These are phyloP conservation scores for Menidia menidia DNA, from an alignment of 2,797 vertebrate genomes.

Conservation along the genomic window DNA sequence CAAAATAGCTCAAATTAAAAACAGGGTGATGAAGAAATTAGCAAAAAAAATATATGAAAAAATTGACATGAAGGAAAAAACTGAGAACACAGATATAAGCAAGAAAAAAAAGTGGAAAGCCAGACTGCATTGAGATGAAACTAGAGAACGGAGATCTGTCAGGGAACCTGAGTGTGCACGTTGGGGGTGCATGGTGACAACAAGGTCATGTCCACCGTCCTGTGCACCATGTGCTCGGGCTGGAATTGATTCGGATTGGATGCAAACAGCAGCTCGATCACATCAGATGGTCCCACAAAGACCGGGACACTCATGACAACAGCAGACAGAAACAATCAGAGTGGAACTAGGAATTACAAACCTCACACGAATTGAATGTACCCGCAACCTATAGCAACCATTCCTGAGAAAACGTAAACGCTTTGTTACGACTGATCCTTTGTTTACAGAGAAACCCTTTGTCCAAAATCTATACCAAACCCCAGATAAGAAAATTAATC, in stretches of 20 bases:
- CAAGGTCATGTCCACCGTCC: constrained; percentile 36
- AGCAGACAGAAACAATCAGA: background rate
- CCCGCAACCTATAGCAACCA: background rate
- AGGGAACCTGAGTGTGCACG: constrained; percentile 19
- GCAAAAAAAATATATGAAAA: background rate
- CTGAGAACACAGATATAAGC: constrained; percentile 1
- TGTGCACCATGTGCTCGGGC: constrained; percentile 36
- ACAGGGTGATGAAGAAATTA: background rate
- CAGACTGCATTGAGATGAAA: constrained; percentile 25
- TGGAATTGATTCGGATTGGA: constrained; percentile 58
- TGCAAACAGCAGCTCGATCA: constrained; percentile 23
- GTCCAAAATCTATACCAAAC: constrained; percentile 1
- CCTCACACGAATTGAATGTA: background rate
- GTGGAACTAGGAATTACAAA: background rate
- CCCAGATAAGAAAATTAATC: background rate
- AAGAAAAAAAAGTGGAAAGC: constrained; percentile 2
- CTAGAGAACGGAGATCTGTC: constrained; percentile 20
- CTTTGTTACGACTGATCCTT: background rate
- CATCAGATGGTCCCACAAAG: constrained; percentile 35
- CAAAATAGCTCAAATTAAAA: background rate
- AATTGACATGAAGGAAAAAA: background rate
- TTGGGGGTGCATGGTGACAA: constrained; percentile 10
- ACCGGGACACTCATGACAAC: background rate
- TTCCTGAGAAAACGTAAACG: background rate
- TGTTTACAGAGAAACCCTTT: background rate